These are phyloP conservation scores for Brachionus rotundiformis DNA, from an alignment of 1,140 invertebrate genomes.

Conservation along the genomic window DNA sequence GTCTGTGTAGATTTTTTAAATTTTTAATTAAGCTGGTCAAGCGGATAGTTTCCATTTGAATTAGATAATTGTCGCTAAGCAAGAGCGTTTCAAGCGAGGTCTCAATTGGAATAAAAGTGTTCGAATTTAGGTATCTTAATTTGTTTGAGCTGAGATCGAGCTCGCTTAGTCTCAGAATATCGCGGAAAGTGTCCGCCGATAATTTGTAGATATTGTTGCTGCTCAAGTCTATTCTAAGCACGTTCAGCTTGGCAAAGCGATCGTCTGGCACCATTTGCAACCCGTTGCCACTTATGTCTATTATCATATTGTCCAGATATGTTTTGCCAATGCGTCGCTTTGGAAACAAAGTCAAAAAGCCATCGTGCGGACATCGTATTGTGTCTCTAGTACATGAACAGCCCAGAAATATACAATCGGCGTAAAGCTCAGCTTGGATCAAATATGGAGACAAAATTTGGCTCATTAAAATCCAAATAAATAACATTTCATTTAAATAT, in stretches of 20 bases:
- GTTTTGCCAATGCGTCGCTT: slow-evolving; percentile 1
- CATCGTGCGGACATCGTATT: slow-evolving; percentile 25
- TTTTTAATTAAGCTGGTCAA: not conserved
- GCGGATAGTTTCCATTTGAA: slow-evolving; percentile 38
- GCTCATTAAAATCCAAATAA: not conserved
- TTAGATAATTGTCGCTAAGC: slow-evolving; percentile 21
- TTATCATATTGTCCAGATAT: not conserved
- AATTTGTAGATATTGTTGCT: slow-evolving; percentile 23
- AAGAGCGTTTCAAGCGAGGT: not conserved
- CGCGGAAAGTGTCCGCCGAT: slow-evolving; percentile 19
- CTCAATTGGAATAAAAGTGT: slow-evolving; percentile 47
- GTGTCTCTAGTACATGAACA: slow-evolving; percentile 11
- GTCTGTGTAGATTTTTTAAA: not conserved
- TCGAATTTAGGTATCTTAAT: slow-evolving; percentile 4
- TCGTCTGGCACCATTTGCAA: slow-evolving; percentile 42
- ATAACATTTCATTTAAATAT: slow-evolving; percentile 20
- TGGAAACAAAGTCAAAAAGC: slow-evolving; percentile 38
- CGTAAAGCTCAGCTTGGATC: not conserved
- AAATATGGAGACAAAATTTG: not conserved
- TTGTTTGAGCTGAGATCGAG: slow-evolving; percentile 43
- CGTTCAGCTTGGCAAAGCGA: not conserved
- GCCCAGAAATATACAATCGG: slow-evolving; percentile 36
- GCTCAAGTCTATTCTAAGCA: slow-evolving; percentile 30
- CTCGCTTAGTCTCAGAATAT: not conserved
- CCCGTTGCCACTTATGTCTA: slow-evolving; percentile 5